Base-by-base conservation (phyloP, 2,797 vertebrate species). In the Phaenicophaeus curvirostris region DNA sequence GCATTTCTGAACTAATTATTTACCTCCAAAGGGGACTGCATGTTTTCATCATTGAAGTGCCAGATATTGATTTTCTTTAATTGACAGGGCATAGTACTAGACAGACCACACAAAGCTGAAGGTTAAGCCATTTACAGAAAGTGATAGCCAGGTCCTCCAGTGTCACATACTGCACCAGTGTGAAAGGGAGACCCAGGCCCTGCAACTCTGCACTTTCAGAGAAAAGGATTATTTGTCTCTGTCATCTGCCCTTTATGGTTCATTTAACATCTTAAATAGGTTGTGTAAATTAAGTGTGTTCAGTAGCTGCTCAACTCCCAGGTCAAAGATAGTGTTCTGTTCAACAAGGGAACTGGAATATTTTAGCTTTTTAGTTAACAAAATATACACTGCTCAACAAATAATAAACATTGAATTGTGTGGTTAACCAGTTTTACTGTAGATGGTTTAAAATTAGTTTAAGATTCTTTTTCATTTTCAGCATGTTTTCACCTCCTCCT, bases 1-100 rank as follows among this genome's bases (percentile, higher is more conserved):
- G 95, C 89, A 30, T 89, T 87, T 94, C 88, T 93, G 62, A 94
- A 93, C 91, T 96, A 93, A 97, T 97, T 93, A 95, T 90, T 97
- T 85, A 90, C 81, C 61, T 87, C 79, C 63, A 91, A 66, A 96
- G 73, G 76, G 82, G 69, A 28, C 8, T 85, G 53, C 14, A 54
- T 78, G 51, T 94, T 95, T 96, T 89, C 76, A 80, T 77, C 87
- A 93, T 25, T 87, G 72, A 94, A 94, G 76, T 66, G 85, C 78
- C 76, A 75, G 85, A 17, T 88, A 95, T 94, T 96, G 97, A 97
- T 97, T 96, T 96, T 90, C 85, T 55, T 67, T 91, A 96, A 95
- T 91, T 95, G 94, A 79, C 67, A 80, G 68, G 37, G 48, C 50
- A 79, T 57, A 92, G 89, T 55, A 71, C 62, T 73, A 90, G 92